Base-by-base conservation (phyloP, 92 coral and sea anemone species). In the Porites cylindrica region DNA sequence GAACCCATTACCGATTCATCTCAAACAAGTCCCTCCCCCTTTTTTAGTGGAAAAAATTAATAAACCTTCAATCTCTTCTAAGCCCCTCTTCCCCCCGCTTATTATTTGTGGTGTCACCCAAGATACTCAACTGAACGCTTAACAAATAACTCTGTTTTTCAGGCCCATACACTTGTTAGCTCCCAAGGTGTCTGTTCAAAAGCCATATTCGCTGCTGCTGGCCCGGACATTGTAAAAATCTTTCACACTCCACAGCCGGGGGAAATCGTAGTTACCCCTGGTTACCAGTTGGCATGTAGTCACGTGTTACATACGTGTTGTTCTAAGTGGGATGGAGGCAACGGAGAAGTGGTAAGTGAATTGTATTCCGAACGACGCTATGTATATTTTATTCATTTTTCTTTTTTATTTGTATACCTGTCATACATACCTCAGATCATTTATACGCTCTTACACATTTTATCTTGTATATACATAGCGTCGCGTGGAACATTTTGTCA, bases 271-370 rank as follows among this genome's bases (percentile, higher is more conserved):
- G 69, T 70, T 20, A 88, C 90, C 62, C 72, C 74, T 13, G 86
- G 92, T 66, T 90, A 87, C 26, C 72, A 79, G 65, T 67, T 88
- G 64, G 73, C 87, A 7, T 88, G 92, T 32, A 20, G 76, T 81
- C 89, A 88, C 82, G 94, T 91, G 82, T 73, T 91, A 18, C 85
- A 83, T 29, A 79, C 91, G 43, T 79, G 70, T 19, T 88, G 94
- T 70, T 88, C 84, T 63, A 43, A 84, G n/a, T 78, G 82, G 82
- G 56, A 78, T 60, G 70, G 70, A 32, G 82, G 82, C 18, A 29
- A 63, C 4, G 82, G 82, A 16, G 82, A 78, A 18, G 70, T 12
- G 70, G 82, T 78, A 63, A 24, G 82, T 53, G 9, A 11, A 53
- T 14, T 23, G n/a, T n/a, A 14, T 10, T 56, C 11, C 13, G 16